Conservation (phyloP, 2,113 vertebrate genomes). For the Thryonomys swinderianus region DNA sequence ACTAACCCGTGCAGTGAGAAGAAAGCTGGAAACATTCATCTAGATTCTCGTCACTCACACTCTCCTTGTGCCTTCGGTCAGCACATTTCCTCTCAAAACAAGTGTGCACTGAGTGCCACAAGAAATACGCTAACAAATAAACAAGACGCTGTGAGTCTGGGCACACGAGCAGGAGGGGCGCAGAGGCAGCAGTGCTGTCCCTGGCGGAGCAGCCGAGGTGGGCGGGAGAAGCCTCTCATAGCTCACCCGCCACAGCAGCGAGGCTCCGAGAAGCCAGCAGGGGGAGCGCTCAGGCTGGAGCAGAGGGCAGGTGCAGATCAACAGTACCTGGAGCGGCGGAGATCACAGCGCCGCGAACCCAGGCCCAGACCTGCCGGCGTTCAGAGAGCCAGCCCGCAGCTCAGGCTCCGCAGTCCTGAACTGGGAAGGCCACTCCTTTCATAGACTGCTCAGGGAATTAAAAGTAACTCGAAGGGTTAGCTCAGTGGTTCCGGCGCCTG, state of each 20-base stretch:
- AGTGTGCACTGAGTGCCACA: neutral
- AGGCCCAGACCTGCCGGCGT: neutral
- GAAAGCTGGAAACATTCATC: neutral
- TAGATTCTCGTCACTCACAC: neutral
- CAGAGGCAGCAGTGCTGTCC: rapidly evolving
- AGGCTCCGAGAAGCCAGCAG: neutral
- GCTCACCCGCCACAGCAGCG: neutral
- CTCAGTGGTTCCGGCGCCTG: too few species aligned
- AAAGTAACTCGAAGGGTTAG: too few species aligned
- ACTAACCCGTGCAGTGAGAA: neutral
- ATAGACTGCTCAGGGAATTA: neutral
- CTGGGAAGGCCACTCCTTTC: neutral
- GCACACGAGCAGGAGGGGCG: neutral
- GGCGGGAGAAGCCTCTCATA: neutral
- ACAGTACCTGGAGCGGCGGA: too few species aligned
- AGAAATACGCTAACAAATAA: neutral
- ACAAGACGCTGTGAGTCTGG: neutral
- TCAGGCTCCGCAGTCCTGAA: neutral
- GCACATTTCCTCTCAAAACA: neutral
- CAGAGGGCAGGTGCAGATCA: too few species aligned
- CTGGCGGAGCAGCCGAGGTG: neutral
- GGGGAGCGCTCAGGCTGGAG: neutral
- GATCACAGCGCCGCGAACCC: neutral
- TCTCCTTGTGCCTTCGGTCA: neutral
- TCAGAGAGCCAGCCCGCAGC: neutral